Base-by-base conservation (phyloP, 2,888 invertebrate genomes). In the Theodoxus fluviatilis region DNA sequence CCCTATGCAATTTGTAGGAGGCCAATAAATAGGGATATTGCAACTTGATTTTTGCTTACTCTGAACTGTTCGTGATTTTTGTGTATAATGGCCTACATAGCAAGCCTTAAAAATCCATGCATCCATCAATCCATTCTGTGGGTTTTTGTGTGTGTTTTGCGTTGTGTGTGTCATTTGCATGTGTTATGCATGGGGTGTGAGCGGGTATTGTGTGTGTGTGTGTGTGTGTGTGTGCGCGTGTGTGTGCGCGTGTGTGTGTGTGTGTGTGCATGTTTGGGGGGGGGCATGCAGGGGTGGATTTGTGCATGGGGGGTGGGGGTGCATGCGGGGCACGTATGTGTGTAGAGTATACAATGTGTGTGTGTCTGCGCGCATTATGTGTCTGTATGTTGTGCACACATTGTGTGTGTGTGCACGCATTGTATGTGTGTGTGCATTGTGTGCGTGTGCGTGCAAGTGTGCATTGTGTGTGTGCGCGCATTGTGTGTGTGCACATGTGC, bases 181-280 rank as follows among this genome's bases (percentile, higher is more conserved):
- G n/a, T n/a, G n/a, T n/a, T 68, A 25, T 15, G 22, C 12, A 61
- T 43, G 28, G 61, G 49, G 68, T 68, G 15, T 37, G 38, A 31
- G 0, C 37, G 52, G n/a, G 55, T 25, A 31, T 9, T 43, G 7
- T 47, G 6, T 2, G 2, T 2, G 0, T n/a, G 9, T 31, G 31
- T 33, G 49, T 47, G 0, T 31, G 7, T 35, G 7, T 35, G 6
- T 61, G 35, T 33, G 9, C 37, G 35, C 9, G 61, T 61, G 7
- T 37, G 37, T 4, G 37, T 61, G 61, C 22, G 61, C 18, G 6
- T 61, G 12, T 59, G 59, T 28, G 9, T n/a, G 18, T 25, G 4
- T 6, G 7, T 18, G 28, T 6, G 7, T 4, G 1, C n/a, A n/a
- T n/a, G n/a, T n/a, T 9, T 59, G 25, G 7, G 25, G 28, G 28